Base-by-base conservation (phyloP, 2,888 invertebrate species). In the Linnaemya tessellans region DNA sequence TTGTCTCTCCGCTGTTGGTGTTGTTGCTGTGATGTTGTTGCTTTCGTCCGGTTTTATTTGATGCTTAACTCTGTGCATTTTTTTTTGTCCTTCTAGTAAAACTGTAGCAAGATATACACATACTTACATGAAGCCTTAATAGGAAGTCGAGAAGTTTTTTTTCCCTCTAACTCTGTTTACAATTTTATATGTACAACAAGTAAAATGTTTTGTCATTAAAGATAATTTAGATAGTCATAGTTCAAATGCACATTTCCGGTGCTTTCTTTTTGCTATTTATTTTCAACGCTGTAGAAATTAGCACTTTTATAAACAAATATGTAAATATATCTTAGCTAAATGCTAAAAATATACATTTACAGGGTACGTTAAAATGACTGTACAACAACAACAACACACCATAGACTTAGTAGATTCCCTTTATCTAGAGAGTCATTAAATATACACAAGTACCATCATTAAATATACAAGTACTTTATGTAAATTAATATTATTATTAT, bases 151-250 rank as follows among this genome's bases (percentile, higher is more conserved):
- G n/a, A 43, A 65, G 20, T 20, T 43, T 18, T 3, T 5, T 22
- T 64, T 35, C 30, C 18, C 11, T 46, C 18, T 18, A 30, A 56
- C 35, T 64, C 22, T 71, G 13, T 35, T 65, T 58, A n/a, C 15
- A 73, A 65, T 62, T 78, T 68, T 51, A 41, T 65, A n/a, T 15
- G 46, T 22, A 51, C n/a, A 65, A 71, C 64, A 77, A 64, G 56
- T 58, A 65, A 71, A 71, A 71, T 60, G 41, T 65, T 77, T 70
- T 82, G 79, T 90, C 90, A 90, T 90, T 91, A 90, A 89, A 90
- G 89, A 90, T 90, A 90, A 89, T 90, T 90, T 88, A 88, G 88
- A 89, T 89, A 88, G 89, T 88, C 89, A 89, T 88, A 88, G 90
- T 89, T 89, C 88, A 90, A 90, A 88, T 90, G 88, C 88, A 87